These are phyloP conservation scores for Pterostichus niger DNA, from an alignment of 2,888 invertebrate genomes.

Conservation along the genomic window DNA sequence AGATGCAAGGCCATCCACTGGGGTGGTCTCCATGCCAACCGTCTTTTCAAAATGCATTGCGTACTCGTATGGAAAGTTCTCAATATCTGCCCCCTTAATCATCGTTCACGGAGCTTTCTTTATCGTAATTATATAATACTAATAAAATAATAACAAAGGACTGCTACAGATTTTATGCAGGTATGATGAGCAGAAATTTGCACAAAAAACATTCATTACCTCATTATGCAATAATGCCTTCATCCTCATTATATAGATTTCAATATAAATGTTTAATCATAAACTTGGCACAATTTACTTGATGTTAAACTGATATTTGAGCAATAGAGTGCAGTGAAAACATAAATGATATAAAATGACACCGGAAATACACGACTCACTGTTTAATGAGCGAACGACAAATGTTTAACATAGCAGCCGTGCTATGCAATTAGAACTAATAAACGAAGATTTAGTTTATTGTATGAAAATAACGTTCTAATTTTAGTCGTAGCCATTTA, in stretches of 20 bases:
- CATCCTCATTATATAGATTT: not conserved
- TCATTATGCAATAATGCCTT: not conserved
- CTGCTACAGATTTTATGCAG: not conserved
- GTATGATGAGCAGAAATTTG: no score
- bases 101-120: slow-evolving; percentile 3
- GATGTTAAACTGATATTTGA: not conserved
- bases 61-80: not conserved
- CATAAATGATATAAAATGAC: no score
- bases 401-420: no score
- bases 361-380: no score
- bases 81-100: not conserved
- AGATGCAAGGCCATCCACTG: slow-evolving; percentile 31
- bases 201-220: no score
- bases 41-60: not conserved
- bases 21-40: slow-evolving; percentile 25
- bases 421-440: not conserved
- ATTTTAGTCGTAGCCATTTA: not conserved
- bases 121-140: slow-evolving; percentile 6
- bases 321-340: not conserved
- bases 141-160: not conserved
- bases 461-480: not conserved
- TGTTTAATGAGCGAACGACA: no score
- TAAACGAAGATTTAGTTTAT: not conserved
- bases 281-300: not conserved
- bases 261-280: not conserved